Conservation (phyloP, 2,797 vertebrate species). For the Poeciliopsis infans region DNA sequence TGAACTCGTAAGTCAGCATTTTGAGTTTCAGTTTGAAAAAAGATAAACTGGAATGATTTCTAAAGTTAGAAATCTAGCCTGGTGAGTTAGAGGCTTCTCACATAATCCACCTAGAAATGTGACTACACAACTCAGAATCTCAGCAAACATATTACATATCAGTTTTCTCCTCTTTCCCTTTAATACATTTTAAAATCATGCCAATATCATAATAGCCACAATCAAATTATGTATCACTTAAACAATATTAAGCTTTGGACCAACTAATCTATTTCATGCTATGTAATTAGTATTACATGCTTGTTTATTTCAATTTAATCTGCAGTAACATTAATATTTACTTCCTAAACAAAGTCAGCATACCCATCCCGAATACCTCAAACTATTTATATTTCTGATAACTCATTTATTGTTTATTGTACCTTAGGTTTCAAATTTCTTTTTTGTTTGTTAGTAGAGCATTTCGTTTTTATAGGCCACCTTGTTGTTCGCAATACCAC, state of each 20-base stretch:
- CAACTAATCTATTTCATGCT: background rate
- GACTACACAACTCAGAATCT: background rate
- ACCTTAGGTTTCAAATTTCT: background rate
- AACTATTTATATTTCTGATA: background rate
- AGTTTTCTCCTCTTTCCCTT: background rate
- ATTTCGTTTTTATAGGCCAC: background rate
- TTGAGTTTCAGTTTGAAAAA: background rate
- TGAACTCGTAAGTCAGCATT: background rate
- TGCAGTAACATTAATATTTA: background rate
- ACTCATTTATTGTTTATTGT: background rate
- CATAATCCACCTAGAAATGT: background rate
- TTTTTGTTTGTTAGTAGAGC: background rate
- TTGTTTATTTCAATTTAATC: background rate
- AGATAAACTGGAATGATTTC: background rate
- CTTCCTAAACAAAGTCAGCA: background rate
- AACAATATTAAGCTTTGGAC: background rate
- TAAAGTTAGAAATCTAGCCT: background rate
- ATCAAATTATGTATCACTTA: background rate
- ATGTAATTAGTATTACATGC: background rate
- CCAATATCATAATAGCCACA: background rate
- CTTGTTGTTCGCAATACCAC: background rate
- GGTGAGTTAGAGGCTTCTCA: background rate
- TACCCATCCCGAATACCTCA: background rate
- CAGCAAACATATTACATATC: background rate
- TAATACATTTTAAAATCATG: background rate